phyloP scores from a whole-genome alignment of 1,140 invertebrate species.

The Spodoptera litura region DNA sequence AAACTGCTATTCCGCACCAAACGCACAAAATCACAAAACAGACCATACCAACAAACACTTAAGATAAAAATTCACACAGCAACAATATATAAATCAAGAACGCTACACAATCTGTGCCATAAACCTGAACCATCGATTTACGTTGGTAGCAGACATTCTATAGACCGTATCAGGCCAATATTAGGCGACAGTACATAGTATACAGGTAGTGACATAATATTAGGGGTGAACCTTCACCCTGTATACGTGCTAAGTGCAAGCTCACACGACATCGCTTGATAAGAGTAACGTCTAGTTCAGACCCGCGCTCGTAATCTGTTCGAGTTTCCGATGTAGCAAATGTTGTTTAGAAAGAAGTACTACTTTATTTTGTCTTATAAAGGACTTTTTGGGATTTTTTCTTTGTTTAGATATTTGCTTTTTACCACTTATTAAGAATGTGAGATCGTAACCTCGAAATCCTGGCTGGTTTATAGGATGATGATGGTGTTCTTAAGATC shows the following conservation, averaged over 20 bases:
- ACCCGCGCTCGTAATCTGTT: neutral
- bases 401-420: too few species aligned
- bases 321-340: conserved; percentile 11
- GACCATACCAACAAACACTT: too few species aligned
- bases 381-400: too few species aligned
- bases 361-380: neutral
- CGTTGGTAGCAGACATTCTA: neutral
- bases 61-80: too few species aligned
- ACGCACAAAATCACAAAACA: too few species aligned
- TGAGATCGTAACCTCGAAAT: too few species aligned
- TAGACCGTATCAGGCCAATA: conserved; percentile 14
- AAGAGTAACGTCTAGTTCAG: conserved; percentile 21
- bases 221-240: neutral
- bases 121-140: neutral
- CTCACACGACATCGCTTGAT: conserved; percentile 9
- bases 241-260: neutral
- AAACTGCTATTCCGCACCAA: too few species aligned
- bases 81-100: too few species aligned
- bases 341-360: neutral
- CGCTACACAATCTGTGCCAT: neutral
- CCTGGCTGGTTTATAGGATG: too few species aligned
- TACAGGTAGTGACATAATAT: conserved; percentile 7
- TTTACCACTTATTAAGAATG: too few species aligned
- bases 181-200: neutral
- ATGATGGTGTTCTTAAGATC: too few species aligned